phyloP scores from a whole-genome alignment of 2,797 vertebrate species.

The Tenualosa thibaudeaui region DNA sequence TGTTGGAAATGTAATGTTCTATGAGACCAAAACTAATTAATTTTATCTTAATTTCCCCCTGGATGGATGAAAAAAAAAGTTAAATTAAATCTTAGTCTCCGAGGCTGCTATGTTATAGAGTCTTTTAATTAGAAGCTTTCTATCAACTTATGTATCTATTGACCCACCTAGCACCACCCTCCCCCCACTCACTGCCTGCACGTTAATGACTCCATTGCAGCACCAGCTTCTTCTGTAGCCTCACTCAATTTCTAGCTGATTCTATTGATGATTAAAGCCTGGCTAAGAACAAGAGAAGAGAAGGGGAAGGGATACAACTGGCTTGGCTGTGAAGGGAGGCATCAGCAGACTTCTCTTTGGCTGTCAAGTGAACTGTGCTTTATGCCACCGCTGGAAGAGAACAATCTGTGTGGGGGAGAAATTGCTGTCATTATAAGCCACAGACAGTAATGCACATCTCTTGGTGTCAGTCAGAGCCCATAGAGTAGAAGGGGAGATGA shows the following conservation, averaged over 20 bases:
- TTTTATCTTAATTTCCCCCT: conserved; percentile 64
- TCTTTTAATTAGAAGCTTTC: conserved; percentile 52
- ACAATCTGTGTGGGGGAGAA: conserved; percentile 45
- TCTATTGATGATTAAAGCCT: conserved; percentile 35
- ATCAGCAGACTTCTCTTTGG: conserved; percentile 42
- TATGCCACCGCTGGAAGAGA: conserved; percentile 40
- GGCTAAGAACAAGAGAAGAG: conserved; percentile 27
- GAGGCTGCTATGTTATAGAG: conserved; percentile 41
- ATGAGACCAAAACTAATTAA: conserved; percentile 63
- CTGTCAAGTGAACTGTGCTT: conserved; percentile 49
- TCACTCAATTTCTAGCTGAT: conserved; percentile 21
- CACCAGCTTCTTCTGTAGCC: neutral
- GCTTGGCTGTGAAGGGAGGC: conserved; percentile 34
- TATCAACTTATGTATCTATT: conserved; percentile 48
- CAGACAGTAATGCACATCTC: conserved; percentile 37
- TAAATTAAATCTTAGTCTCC: conserved; percentile 63
- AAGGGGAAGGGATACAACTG: neutral
- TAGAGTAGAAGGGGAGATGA: conserved; percentile 20
- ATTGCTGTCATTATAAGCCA: conserved; percentile 51
- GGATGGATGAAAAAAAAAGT: conserved; percentile 59
- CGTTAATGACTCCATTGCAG: conserved; percentile 17
- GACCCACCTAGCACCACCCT: conserved; percentile 35
- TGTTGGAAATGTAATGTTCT: conserved; percentile 53
- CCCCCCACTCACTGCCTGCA: conserved; percentile 22
- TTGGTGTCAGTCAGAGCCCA: conserved; percentile 27